Conservation (phyloP, 2,888 invertebrate species). For the Morpho deidamia region DNA sequence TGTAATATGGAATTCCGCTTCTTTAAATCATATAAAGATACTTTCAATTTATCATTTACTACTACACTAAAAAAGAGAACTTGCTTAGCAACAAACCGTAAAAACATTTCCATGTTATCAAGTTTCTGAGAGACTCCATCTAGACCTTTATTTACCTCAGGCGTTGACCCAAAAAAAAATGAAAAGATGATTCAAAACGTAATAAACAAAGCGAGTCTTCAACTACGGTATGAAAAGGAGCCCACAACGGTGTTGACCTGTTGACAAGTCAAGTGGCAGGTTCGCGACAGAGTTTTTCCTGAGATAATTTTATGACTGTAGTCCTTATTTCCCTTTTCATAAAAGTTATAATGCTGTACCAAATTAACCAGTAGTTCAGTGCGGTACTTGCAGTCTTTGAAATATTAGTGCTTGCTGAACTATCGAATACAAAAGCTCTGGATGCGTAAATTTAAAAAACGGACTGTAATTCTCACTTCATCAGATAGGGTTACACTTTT, state of each 20-base stretch:
- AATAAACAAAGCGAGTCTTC: conserved; percentile 7
- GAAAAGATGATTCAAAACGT: conserved; percentile 4
- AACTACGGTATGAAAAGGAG: conserved; percentile 4
- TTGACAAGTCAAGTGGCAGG: conserved; percentile 7
- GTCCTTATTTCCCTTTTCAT: not conserved
- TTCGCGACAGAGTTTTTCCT: not conserved
- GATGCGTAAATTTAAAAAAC: not conserved
- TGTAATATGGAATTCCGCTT: too few species aligned
- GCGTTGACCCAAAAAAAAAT: conserved; percentile 3
- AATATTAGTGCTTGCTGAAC: not conserved
- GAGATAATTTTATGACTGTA: not conserved
- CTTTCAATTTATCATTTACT: too few species aligned
- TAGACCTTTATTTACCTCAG: not conserved
- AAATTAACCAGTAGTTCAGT: not conserved
- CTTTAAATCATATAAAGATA: too few species aligned
- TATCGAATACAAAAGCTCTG: not conserved
- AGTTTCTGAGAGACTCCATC: too few species aligned
- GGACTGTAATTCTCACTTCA: too few species aligned
- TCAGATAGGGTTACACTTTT: too few species aligned
- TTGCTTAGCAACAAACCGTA: too few species aligned
- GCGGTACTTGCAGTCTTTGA: not conserved
- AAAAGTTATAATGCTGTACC: not conserved
- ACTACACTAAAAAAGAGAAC: too few species aligned
- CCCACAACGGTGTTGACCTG: conserved; percentile 2
- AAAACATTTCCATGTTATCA: too few species aligned